A percentile compares a stretch with the other conserved stretches of the same genome.
Evolutionary conservation across 2,888 invertebrate genomes (phyloP).

Genomic region (Brenthis daphne): DNA sequence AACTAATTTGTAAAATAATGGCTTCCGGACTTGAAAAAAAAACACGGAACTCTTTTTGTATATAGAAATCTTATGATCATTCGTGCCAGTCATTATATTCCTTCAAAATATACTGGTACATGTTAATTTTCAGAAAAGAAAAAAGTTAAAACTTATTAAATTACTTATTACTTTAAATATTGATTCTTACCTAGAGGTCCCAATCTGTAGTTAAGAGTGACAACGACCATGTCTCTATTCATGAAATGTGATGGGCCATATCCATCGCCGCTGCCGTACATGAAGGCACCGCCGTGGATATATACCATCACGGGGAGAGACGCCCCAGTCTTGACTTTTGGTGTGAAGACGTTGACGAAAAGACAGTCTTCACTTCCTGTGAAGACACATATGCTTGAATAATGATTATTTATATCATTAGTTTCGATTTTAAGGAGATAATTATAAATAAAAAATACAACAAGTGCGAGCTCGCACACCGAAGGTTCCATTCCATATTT

Average conservation of each 20-base stretch:
- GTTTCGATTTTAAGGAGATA: background rate
- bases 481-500: too few species aligned
- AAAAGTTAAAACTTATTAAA: background rate
- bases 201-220: conserved; percentile 87
- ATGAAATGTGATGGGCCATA: conserved; percentile 83
- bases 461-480: too few species aligned
- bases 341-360: conserved; percentile 84
- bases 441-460: too few species aligned
- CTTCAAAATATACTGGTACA: too few species aligned
- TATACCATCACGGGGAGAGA: conserved; percentile 84
- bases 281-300: conserved; percentile 87
- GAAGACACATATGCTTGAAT: conserved; percentile 17
- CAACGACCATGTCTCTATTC: conserved; percentile 84
- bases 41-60: too few species aligned
- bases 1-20: too few species aligned
- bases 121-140: background rate
- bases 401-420: background rate
- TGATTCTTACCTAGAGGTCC: conserved; percentile 84
- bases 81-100: too few species aligned
- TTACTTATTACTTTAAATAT: background rate
- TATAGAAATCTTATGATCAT: too few species aligned
- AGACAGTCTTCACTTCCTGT: conserved; percentile 86
- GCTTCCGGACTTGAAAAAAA: too few species aligned
- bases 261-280: conserved; percentile 82
- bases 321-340: conserved; percentile 63